phyloP scores from a whole-genome alignment of 2,113 vertebrate genomes.

The Tapirus terrestris region DNA sequence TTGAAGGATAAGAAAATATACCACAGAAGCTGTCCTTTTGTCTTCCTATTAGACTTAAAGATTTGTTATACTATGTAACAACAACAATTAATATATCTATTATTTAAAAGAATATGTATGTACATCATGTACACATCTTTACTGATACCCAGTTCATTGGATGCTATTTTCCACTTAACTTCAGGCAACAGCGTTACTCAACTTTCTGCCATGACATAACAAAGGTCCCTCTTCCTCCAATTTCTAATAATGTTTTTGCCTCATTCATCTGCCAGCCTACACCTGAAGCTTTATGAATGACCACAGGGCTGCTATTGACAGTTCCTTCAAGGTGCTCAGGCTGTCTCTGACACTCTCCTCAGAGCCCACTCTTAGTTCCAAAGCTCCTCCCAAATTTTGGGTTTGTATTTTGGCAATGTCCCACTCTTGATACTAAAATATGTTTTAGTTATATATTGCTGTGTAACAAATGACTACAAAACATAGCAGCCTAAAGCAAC shows the following conservation, averaged over 20 bases:
- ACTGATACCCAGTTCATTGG: background rate
- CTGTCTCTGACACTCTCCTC: background rate
- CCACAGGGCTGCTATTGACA: background rate
- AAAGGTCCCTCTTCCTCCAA: background rate
- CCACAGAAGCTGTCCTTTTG: background rate
- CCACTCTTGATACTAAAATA: background rate
- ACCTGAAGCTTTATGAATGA: background rate
- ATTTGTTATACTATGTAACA: background rate
- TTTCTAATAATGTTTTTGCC: background rate
- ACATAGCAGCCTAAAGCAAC: background rate
- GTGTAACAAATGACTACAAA: background rate
- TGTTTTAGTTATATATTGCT: background rate
- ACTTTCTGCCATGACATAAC: background rate
- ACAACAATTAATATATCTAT: background rate
- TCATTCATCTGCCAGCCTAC: background rate
- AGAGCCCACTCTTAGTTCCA: background rate
- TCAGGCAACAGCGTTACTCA: background rate
- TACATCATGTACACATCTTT: background rate
- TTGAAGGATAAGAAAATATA: background rate
- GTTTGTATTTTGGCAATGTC: background rate
- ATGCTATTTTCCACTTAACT: background rate
- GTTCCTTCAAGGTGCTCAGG: background rate
- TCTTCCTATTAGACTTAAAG: background rate
- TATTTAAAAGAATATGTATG: background rate
- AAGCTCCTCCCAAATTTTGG: background rate